A percentile compares a stretch with the other conserved stretches of the same genome.
phyloP scores from a whole-genome alignment of 2,113 vertebrate species.

The Trichomycterus rosablanca region DNA sequence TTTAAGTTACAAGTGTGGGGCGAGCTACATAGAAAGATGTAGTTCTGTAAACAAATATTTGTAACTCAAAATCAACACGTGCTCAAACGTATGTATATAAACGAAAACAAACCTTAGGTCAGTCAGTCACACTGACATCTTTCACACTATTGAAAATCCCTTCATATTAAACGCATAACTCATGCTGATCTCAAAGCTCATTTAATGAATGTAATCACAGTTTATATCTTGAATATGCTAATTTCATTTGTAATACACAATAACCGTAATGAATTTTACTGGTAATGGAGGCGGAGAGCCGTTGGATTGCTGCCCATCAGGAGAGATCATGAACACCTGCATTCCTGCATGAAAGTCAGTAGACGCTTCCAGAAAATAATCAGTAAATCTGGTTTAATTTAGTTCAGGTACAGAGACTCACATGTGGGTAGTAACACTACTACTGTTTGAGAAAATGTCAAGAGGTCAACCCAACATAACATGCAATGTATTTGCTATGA shows the following conservation, averaged over 20 bases:
- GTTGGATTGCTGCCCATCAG: background rate
- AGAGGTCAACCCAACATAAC: too few species aligned
- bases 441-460: too few species aligned
- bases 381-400: background rate
- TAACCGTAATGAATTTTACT: background rate
- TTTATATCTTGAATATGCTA: background rate
- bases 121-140: too few species aligned
- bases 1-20: too few species aligned
- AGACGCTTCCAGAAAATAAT: background rate
- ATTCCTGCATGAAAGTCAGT: conserved; percentile 1
- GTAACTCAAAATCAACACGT: too few species aligned
- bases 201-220: conserved; percentile 7
- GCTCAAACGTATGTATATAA: too few species aligned
- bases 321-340: conserved; percentile 1
- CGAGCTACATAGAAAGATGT: too few species aligned
- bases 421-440: background rate
- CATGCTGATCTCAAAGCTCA: background rate
- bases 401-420: background rate
- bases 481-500: too few species aligned
- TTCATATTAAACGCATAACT: conserved; percentile 2
- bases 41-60: too few species aligned
- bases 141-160: too few species aligned
- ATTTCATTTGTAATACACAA: conserved; percentile 2
- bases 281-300: conserved; percentile 1
- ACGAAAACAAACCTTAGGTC: too few species aligned